These are phyloP conservation scores for Aradus depressus DNA, from an alignment of 2,888 invertebrate genomes.

Conservation along the genomic window DNA sequence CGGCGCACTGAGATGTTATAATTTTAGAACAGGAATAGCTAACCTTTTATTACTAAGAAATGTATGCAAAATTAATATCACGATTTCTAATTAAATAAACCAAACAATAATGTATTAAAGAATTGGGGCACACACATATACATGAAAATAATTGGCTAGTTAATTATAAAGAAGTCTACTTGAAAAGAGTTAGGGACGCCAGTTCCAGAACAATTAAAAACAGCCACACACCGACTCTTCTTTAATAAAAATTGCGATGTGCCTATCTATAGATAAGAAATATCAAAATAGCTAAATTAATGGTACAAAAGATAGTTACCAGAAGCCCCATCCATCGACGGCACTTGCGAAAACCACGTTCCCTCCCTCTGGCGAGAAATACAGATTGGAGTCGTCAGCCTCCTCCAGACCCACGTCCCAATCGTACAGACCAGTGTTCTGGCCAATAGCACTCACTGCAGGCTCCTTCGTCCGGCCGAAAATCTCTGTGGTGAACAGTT, in stretches of 20 bases:
- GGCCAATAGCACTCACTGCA: constrained; percentile 22
- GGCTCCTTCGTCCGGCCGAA: constrained; percentile 48
- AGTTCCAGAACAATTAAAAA: not conserved
- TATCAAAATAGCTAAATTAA: too few species aligned
- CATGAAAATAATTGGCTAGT: too few species aligned
- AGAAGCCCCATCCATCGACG: constrained; percentile 86
- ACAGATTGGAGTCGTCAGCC: constrained; percentile 73
- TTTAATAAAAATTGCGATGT: constrained; percentile 5
- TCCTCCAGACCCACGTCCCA: constrained; percentile 74
- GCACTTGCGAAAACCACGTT: constrained; percentile 97
- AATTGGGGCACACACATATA: too few species aligned
- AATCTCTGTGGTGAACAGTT: constrained; percentile 72
- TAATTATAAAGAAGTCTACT: too few species aligned
- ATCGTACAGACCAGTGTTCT: constrained; percentile 38
- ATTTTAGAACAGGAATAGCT: too few species aligned
- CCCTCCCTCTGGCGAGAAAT: constrained; percentile 84
- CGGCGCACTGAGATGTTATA: too few species aligned
- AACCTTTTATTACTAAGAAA: too few species aligned
- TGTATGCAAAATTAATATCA: too few species aligned
- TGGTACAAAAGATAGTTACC: constrained; percentile 38
- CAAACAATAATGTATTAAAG: too few species aligned
- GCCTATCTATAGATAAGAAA: not conserved
- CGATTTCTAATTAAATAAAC: too few species aligned
- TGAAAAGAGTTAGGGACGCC: too few species aligned
- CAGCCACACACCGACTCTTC: not conserved